Evolutionary conservation across 2,113 vertebrate genomes (phyloP), one percentile per base, ranked within the genome.

Genomic region (Alectura lathami): DNA sequence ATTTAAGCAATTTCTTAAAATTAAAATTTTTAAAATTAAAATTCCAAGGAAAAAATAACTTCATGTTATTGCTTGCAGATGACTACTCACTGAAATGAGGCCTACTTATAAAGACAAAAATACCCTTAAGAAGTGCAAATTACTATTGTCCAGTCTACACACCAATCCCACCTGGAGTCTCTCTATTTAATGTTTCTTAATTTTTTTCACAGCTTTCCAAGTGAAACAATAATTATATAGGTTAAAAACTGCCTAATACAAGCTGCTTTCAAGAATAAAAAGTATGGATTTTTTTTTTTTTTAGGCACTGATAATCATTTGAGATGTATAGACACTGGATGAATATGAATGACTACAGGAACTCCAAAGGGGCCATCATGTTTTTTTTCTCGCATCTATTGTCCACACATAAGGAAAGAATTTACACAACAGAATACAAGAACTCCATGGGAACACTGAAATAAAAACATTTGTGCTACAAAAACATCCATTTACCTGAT

Each of bases 381-480:
- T 1, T 15, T 86, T 68, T 68, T 82, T 76, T 59, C 36, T 76
- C 93, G 75, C 68, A 84, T 89, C 76, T 86, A 60, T 67, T 91
- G 95, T 83, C 40, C 42, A 86, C 38, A 86, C 11, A 79, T 11
- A 38, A 86, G 53, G 63, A 93, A 89, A 93, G 50, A 95, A 88
- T 78, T 92, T 83, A 86, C 53, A 68, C 77, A 86, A 60, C 4
- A 63, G 45, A 93, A 73, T 38, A 83, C 11, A 83, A 66, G 36
- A 75, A 86, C 29, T 86, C 38, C 11, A 54, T 60, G 17, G 27
- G 38, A 87, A 81, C 36, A 64, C 32, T 40, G 30, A 80, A 93
- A 91, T 80, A 50, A 75, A 88, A 88, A 50, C 34, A 83, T n/a
- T 36, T 56, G 18, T 88, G 50, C 48, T 80, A 68, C 8, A 22